phyloP scores from a whole-genome alignment of 2,888 invertebrate species.

The Drosophila tripunctata region DNA sequence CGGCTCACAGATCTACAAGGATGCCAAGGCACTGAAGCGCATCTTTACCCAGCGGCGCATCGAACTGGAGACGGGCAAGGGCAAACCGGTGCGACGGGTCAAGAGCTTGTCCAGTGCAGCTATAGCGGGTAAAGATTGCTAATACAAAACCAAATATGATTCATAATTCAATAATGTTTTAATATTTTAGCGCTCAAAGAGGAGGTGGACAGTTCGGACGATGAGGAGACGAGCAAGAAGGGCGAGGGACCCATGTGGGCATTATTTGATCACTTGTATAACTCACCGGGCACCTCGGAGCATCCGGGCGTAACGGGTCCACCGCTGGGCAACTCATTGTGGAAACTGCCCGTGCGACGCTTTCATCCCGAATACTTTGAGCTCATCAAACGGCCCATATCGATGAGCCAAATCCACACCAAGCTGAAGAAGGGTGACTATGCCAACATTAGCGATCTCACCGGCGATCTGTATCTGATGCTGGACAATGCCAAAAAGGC shows the following conservation, averaged over 20 bases:
- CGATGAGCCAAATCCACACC: conserved; percentile 94
- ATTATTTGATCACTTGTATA: conserved; percentile 92
- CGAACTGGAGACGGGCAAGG: conserved; percentile 89
- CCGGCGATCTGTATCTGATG: conserved; percentile 97
- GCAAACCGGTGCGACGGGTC: conserved; percentile 84
- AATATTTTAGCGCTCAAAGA: conserved; percentile 85
- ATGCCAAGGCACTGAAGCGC: conserved; percentile 93
- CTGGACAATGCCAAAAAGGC: conserved; percentile 98
- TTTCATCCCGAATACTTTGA: conserved; percentile 99
- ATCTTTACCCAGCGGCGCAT: conserved; percentile 88
- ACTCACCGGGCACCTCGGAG: conserved; percentile 86
- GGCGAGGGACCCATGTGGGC: conserved; percentile 95
- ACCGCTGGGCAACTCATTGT: conserved; percentile 95
- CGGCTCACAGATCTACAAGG: conserved; percentile 97
- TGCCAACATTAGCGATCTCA: conserved; percentile 93
- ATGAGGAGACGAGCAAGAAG: conserved; percentile 86
- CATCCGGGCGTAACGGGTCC: conserved; percentile 87
- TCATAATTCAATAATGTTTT: background rate
- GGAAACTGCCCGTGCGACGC: conserved; percentile 95
- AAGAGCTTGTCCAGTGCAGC: conserved; percentile 74
- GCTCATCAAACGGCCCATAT: conserved; percentile 97
- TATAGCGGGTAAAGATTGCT: conserved; percentile 63
- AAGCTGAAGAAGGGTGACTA: conserved; percentile 93
- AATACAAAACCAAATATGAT: too few species aligned
- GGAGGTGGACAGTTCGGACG: conserved; percentile 87